Evolutionary conservation across 2,888 invertebrate species (phyloP), one percentile per base, ranked within the genome.

Genomic region (Eilema caniola): DNA sequence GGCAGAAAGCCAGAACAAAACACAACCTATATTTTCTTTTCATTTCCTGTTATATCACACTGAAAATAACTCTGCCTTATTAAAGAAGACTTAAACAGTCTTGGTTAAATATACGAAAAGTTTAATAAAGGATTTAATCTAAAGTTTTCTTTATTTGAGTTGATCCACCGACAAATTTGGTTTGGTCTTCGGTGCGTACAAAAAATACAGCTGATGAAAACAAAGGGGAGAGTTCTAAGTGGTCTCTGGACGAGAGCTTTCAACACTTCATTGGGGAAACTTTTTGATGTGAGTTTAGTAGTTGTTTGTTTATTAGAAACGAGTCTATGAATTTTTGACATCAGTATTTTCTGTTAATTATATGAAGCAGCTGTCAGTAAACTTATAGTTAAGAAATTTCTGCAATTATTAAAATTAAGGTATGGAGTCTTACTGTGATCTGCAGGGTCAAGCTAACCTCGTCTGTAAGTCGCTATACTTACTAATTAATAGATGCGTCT

Each of bases 21-120:
- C 31, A 63, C 62, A 68, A 63, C 41, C 28, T 57, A 57, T 63
- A 62, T 74, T 74, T 78, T 77, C 67, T 66, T 72, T 77, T 75
- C 70, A 78, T 79, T 69, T 65, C 69, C 61, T 65, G 60, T 24
- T 53, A 53, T n/a, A 53, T 61, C 66, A 70, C 67, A 68, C 68
- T 56, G 61, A 69, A 77, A 74, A 74, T 70, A 65, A 70, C 61
- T 65, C 67, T 61, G 64, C 59, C 31, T 64, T 69, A 70, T 64
- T 66, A 69, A 72, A 70, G 70, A 60, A 75, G 67, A 68, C 73
- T 62, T 62, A 70, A 72, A 53, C 23, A 65, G 60, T 24, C 62
- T 41, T 41, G 33, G 25, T 11, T 12, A 31, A 57, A 41, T 61
- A 24, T 25, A 28, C 47, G 23, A 23, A 47, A 68, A 62, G 28